Evolutionary conservation across 2,888 invertebrate species (phyloP), one percentile per base, ranked within the genome.

Genomic region (Zygothrica quintamaculata): DNA sequence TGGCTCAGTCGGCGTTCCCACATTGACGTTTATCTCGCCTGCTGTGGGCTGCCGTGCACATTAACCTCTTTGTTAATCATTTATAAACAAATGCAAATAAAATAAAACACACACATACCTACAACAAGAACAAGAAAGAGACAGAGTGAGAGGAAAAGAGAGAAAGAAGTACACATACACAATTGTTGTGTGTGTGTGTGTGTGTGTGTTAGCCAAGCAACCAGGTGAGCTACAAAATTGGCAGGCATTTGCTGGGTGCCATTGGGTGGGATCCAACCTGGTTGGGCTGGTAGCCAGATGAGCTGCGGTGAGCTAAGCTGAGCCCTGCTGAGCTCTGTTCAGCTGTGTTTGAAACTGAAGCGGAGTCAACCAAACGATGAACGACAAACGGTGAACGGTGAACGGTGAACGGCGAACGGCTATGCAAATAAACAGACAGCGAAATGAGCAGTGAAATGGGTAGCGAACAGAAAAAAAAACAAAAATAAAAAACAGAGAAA

Each of bases 11-110:
- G 56, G 59, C 53, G 42, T 6, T 52, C 51, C 56, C 67, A 37
- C 51, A 42, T 61, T 47, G 66, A 66, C 66, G 66, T 61, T 67
- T 66, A 66, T 60, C 67, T 66, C 55, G 36, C 50, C 43, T 5
- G 25, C 43, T 16, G 29, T 13, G 16, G 53, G 9, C 26, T 67
- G 42, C 62, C 61, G 57, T 76, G 74, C 80, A 84, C 85, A 84
- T 84, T 81, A 81, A 81, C 84, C 80, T 84, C 80, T 84, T 84
- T 84, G 78, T 81, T 84, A 81, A 81, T 81, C 78, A 81, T 84
- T 81, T 84, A 81, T 77, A 82, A 81, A 81, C 81, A 81, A 82
- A 81, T 82, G 82, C 77, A 84, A 81, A 80, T 74, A 71, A 80
- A 81, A 78, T 74, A 81, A 80, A 78, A 78, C 42, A 78, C 55